phyloP scores from a whole-genome alignment of 2,888 invertebrate genomes.

The Limnephilus rhombicus region DNA sequence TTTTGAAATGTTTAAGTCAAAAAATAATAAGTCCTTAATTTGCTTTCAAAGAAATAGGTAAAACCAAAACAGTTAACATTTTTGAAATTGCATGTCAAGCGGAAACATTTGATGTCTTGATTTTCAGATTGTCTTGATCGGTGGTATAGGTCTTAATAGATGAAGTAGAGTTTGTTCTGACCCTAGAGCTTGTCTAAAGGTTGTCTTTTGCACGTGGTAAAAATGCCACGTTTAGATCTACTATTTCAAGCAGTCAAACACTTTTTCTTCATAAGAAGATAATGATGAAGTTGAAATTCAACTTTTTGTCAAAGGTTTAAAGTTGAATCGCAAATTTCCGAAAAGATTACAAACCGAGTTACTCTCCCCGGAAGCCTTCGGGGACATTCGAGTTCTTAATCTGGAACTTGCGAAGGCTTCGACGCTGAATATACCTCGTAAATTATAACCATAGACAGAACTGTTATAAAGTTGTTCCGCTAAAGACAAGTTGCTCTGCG shows the following conservation, averaged over 20 bases:
- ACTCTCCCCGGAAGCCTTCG: not conserved
- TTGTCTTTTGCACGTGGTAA: not conserved
- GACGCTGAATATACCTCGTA: constrained; percentile 12
- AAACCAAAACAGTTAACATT: too few species aligned
- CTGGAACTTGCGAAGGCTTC: not conserved
- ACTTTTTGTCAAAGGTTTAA: not conserved
- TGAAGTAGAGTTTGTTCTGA: too few species aligned
- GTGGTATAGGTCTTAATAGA: too few species aligned
- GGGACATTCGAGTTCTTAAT: constrained; percentile 21
- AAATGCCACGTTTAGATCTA: not conserved
- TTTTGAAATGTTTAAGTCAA: too few species aligned
- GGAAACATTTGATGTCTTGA: too few species aligned
- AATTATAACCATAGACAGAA: constrained; percentile 19
- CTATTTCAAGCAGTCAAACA: not conserved
- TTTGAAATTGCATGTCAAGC: too few species aligned
- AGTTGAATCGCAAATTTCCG: not conserved
- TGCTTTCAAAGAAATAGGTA: too few species aligned
- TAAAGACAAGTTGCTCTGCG: constrained; percentile 14
- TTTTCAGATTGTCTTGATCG: too few species aligned
- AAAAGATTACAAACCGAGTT: not conserved
- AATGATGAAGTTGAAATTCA: not conserved
- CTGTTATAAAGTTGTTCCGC: constrained; percentile 12
- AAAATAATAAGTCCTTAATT: too few species aligned
- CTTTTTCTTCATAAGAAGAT: not conserved
- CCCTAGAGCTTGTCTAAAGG: not conserved